Evolutionary conservation across 2,113 vertebrate genomes (phyloP).

Genomic region (Chaetodon auriga): DNA sequence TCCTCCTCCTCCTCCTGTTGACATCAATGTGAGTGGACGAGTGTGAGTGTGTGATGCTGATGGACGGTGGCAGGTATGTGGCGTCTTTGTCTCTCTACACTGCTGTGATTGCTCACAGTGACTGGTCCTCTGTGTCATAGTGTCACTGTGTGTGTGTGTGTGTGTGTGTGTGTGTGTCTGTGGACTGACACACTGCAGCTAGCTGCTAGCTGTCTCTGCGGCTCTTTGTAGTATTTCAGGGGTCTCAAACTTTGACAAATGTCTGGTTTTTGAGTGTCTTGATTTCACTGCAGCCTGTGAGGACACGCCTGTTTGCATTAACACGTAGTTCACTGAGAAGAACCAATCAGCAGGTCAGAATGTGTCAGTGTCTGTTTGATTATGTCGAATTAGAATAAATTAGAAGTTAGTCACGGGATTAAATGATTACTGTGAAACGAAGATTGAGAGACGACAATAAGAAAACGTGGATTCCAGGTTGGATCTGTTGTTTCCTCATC

Average conservation of each 20-base stretch:
- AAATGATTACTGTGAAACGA: no score
- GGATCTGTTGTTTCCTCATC: no score
- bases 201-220: slow-evolving; percentile 15
- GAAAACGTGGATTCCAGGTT: not conserved
- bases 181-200: not conserved
- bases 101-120: slow-evolving; percentile 68
- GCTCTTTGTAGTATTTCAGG: slow-evolving; percentile 16
- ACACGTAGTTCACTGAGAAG: no score
- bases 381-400: no score
- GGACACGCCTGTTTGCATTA: no score
- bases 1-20: not conserved
- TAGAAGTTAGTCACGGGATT: no score
- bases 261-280: not conserved
- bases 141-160: slow-evolving; percentile 9
- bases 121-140: slow-evolving; percentile 50
- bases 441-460: no score
- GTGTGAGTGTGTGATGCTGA: slow-evolving; percentile 62
- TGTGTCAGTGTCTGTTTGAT: no score
- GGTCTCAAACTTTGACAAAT: not conserved
- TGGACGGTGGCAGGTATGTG: slow-evolving; percentile 63
- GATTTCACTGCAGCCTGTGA: no score
- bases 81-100: slow-evolving; percentile 60
- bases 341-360: no score
- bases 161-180: slow-evolving; percentile 6
- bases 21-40: slow-evolving; percentile 49